phyloP scores from a whole-genome alignment of 2,113 vertebrate species.

The Smithornis capensis region DNA sequence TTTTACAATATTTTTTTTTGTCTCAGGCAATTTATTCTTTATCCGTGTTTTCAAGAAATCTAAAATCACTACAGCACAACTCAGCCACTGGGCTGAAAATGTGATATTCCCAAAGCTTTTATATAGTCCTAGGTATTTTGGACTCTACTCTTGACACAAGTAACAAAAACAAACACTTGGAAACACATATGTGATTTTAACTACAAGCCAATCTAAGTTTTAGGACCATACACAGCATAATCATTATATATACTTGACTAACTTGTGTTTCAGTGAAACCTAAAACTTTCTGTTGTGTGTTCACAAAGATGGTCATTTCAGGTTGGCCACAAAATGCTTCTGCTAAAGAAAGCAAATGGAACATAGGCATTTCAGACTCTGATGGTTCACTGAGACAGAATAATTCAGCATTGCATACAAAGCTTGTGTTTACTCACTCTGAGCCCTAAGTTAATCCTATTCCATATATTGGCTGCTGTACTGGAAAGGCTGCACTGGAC shows the following conservation, averaged over 20 bases:
- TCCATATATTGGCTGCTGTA: background rate
- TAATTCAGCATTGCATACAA: background rate
- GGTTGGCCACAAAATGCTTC: background rate
- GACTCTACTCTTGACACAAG: background rate
- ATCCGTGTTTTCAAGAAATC: background rate
- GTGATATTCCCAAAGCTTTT: conserved; percentile 59
- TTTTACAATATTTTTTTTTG: background rate
- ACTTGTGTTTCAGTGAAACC: background rate
- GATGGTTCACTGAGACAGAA: background rate
- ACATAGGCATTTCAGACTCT: background rate
- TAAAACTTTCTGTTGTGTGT: background rate
- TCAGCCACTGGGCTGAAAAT: conserved; percentile 11
- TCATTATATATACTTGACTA: background rate
- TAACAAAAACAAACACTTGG: conserved; percentile 49
- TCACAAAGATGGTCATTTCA: background rate
- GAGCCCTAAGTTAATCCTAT: conserved; percentile 2
- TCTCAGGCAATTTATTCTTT: background rate
- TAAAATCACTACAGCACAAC: background rate
- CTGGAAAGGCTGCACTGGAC: background rate
- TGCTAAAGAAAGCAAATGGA: background rate
- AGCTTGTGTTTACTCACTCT: background rate
- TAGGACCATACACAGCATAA: conserved; percentile 4
- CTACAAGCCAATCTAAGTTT: background rate
- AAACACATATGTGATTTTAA: background rate
- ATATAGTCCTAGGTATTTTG: conserved; percentile 27